A percentile compares a stretch with the other conserved stretches of the same genome.
Evolutionary conservation across 2,797 vertebrate genomes (phyloP).

Genomic region (Chelonia mydas): DNA sequence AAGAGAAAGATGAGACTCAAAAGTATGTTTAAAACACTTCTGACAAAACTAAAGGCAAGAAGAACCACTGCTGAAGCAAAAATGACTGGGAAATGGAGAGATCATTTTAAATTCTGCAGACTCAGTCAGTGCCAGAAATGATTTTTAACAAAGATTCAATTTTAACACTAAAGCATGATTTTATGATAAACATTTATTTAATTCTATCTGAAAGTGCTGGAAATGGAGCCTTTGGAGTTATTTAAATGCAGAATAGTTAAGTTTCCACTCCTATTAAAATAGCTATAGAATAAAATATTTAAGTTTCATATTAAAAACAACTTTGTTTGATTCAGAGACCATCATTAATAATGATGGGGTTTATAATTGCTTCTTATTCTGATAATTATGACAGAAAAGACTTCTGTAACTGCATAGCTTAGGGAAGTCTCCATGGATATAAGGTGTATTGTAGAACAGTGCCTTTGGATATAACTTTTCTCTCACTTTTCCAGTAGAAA

Average conservation of each 20-base stretch:
- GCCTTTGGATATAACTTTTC: rapidly evolving
- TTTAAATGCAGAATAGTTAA: constrained; percentile 19
- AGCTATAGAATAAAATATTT: constrained; percentile 34
- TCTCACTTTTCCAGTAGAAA: neutral
- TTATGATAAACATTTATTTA: neutral
- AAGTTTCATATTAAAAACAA: constrained; percentile 11
- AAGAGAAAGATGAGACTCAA: neutral
- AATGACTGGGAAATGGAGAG: constrained; percentile 46
- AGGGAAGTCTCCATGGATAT: neutral
- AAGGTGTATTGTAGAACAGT: neutral
- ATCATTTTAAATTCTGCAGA: constrained; percentile 12
- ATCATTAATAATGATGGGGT: constrained; percentile 13
- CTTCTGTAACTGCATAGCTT: neutral
- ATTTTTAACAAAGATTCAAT: neutral
- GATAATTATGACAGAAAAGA: neutral
- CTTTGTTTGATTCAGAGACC: constrained; percentile 6
- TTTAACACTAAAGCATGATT: neutral
- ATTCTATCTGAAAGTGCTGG: constrained; percentile 15
- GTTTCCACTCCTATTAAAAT: neutral
- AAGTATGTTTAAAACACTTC: neutral
- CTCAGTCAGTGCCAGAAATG: neutral
- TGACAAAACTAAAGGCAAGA: neutral
- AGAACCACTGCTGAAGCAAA: constrained; percentile 53
- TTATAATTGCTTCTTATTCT: constrained; percentile 36
- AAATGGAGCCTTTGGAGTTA: neutral